phyloP scores from a whole-genome alignment of 1,140 invertebrate species.

The Choristoneura fumiferana region DNA sequence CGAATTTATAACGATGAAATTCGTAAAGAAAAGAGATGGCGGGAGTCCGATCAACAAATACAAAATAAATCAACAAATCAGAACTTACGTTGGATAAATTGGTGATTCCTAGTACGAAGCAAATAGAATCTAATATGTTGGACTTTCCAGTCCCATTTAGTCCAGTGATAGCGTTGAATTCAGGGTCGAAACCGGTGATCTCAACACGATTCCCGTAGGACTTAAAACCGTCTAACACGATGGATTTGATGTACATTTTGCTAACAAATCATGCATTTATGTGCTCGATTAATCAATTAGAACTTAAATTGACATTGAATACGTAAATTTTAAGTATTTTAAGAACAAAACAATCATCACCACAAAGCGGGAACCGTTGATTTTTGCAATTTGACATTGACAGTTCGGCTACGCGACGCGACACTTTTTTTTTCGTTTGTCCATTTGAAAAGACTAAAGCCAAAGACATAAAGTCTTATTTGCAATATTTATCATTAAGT shows the following conservation, averaged over 20 bases:
- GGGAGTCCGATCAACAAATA: constrained; percentile 26
- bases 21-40: constrained; percentile 21
- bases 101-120: constrained; percentile 98
- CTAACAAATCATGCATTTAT: neutral
- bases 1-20: no score
- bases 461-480: no score
- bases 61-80: constrained; percentile 5
- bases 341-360: neutral
- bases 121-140: constrained; percentile 98
- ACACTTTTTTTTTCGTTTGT: no score
- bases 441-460: no score
- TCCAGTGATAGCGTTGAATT: constrained; percentile 99
- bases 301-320: neutral
- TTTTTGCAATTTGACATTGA: neutral
- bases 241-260: constrained; percentile 95
- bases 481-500: no score
- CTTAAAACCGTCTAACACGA: constrained; percentile 98
- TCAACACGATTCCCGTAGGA: constrained; percentile 97
- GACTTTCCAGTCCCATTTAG: constrained; percentile 99
- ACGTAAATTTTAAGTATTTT: no score
- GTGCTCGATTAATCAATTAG: neutral
- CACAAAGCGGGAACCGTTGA: constrained; percentile 9
- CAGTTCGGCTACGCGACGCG: no score
- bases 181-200: constrained; percentile 95
- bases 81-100: constrained; percentile 92